A percentile compares a stretch with the other conserved stretches of the same genome.
Evolutionary conservation across 2,888 invertebrate species (phyloP).

Genomic region (Carcina quercana): DNA sequence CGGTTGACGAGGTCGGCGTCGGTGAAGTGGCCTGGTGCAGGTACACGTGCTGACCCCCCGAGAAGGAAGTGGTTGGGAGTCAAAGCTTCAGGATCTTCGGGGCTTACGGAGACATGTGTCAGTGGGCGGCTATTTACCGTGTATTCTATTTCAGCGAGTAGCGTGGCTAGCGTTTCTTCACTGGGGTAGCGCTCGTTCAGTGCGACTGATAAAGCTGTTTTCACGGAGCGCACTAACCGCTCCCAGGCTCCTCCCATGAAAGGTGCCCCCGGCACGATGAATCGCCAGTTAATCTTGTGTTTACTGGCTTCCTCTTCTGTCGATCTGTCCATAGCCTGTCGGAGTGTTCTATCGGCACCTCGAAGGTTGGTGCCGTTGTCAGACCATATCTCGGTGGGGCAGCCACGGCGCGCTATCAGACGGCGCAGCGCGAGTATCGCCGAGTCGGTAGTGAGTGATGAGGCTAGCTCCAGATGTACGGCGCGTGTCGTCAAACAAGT

Average conservation of each 20-base stretch:
- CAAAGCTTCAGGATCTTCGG: slow-evolving; percentile 20
- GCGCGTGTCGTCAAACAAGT: too few relatives aligned
- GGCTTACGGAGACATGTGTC: slow-evolving; percentile 27
- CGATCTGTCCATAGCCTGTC: too few relatives aligned
- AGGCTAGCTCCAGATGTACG: too few relatives aligned
- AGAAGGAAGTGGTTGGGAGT: slow-evolving; percentile 30
- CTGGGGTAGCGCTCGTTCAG: slow-evolving; percentile 13
- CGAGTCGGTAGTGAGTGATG: too few relatives aligned
- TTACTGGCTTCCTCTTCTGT: too few relatives aligned
- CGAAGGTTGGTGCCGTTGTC: too few relatives aligned
- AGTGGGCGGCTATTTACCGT: slow-evolving; percentile 34
- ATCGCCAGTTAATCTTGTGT: slow-evolving; percentile 14
- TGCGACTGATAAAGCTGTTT: slow-evolving; percentile 9
- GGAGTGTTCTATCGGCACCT: too few relatives aligned
- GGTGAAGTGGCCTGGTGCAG: too few relatives aligned
- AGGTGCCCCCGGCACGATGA: slow-evolving; percentile 13
- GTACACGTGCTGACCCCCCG: slow-evolving; percentile 16
- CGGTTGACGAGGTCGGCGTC: too few relatives aligned
- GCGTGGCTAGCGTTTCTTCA: slow-evolving; percentile 9
- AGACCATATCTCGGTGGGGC: too few relatives aligned
- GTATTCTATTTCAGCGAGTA: slow-evolving; percentile 11
- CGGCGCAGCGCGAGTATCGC: too few relatives aligned
- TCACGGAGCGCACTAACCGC: slow-evolving; percentile 12
- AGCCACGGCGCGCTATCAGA: too few relatives aligned
- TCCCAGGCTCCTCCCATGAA: slow-evolving; percentile 15